Base-by-base conservation (phyloP, 1,140 invertebrate genomes). In the Zelostemma sp. region DNA sequence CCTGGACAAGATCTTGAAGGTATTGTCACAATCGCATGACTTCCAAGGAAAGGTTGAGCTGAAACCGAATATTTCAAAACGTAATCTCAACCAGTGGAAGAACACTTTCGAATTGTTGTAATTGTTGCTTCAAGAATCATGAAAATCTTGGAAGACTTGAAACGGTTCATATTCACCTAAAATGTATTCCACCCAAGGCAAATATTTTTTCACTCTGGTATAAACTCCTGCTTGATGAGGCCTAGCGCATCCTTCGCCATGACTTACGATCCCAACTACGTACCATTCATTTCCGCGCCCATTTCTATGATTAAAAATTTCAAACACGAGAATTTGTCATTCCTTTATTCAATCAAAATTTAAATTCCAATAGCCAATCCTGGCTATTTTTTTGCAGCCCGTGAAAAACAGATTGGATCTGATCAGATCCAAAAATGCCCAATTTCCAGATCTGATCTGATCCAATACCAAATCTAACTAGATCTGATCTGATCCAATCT, bases 171-270 rank as follows among this genome's bases (percentile, higher is more conserved):
- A 38, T 51, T 9, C 11, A 18, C 6, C 28, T 40, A 38, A 2
- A 45, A 21, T 49, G 11, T 31, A 6, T 31, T 31, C 19, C 1
- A 48, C 21, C n/a, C n/a, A n/a, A n/a, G n/a, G n/a, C n/a, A n/a
- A 69, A 77, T 90, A 94, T n/a, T 89, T 80, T 31, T 89, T 89
- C 14, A 95, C 91, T 79, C 89, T 88, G 0, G 93, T 94, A 68
- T 96, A 96, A 56, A 92, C 92, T n/a, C 94, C 94, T 5, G 93
- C 91, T 77, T 94, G 90, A 54, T 89, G 85, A 19, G 90, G 88
- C 58, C 91, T 84, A 1, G 88, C 94, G 81, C 94, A 95, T 4
- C 93, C 93, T 73, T 92, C 89, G 1, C 95, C 95, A 74, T 94
- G 91, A 72, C 91, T 93, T 0, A 94, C 91, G 15, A 94, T 88